Evolutionary conservation across 1,140 invertebrate species (phyloP), one percentile per base, ranked within the genome.

Genomic region (Penaeus vannamei): DNA sequence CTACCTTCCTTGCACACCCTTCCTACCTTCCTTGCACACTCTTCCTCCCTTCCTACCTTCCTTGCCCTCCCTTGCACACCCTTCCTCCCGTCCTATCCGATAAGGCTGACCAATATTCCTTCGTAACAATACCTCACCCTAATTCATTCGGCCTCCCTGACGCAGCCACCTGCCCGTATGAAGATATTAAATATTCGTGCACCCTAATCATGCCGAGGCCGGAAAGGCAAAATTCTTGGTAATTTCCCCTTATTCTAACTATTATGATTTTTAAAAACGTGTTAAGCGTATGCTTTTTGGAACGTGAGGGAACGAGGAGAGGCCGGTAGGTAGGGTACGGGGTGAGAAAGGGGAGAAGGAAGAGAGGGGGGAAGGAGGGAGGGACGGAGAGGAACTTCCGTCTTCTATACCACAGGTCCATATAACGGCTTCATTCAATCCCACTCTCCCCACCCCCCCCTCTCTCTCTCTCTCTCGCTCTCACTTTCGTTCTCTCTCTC

Each of bases 71-170:
- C n/a, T 83, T 76, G 4, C 72, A 36, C 72, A 46, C n/a, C 59
- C 59, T 61, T 20, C 80, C 26, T 23, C 53, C 22, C 61, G 36
- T 26, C 32, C n/a, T 59, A 36, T 53, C 0, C 26, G 26, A 59
- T 26, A 76, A 76, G 29, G 72, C 72, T 76, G 72, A 76, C 29
- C 72, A 76, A 32, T 76, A 76, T 53, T 10, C 53, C 53, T 53
- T 12, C 53, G 53, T 53, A 53, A 53, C 53, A 53, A 53, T 53
- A 17, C 53, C 53, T 53, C 53, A 17, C 53, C 53, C 14, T 53
- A 53, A 53, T 53, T 12, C 17, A 5, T 53, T 53, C 53, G 53
- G 53, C 53, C 53, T 53, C 17, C 53, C 53, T 53, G 12, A 53
- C 53, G 53, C 0, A 53, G 53, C 53, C 53, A 53, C 53, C 53